phyloP scores from a whole-genome alignment of 1,140 invertebrate species.

The Penaeus chinensis region DNA sequence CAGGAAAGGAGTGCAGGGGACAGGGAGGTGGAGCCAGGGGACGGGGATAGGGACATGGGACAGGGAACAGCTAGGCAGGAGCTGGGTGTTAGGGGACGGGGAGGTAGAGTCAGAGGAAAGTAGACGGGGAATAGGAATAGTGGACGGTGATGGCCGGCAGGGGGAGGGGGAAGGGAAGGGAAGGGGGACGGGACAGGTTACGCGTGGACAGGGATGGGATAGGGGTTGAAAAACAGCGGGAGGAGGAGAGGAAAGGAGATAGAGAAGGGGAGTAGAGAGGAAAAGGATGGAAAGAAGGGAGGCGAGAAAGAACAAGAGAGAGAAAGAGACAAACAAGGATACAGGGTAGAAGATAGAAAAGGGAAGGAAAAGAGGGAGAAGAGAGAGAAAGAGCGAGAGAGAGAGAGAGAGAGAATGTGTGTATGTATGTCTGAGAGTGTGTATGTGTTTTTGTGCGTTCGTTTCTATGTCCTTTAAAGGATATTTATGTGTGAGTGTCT shows the following conservation, averaged over 20 bases:
- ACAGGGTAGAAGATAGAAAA: not conserved
- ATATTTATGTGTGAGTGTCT: too few species aligned
- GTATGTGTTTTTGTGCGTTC: too few species aligned
- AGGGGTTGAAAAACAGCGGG: not conserved
- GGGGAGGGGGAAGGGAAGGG: not conserved
- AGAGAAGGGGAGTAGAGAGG: not conserved
- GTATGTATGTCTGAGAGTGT: too few species aligned
- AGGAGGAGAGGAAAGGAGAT: slow-evolving; percentile 20
- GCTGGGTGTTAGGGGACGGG: too few species aligned
- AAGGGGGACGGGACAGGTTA: not conserved
- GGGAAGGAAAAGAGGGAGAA: slow-evolving; percentile 16
- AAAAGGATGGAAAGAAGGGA: not conserved
- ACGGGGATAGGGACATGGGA: too few species aligned
- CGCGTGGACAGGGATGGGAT: not conserved
- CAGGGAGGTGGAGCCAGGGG: not conserved
- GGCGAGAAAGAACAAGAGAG: not conserved
- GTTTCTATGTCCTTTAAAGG: too few species aligned
- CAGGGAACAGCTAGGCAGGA: too few species aligned
- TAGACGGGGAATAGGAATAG: too few species aligned
- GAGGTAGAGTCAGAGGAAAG: too few species aligned
- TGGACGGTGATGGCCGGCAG: too few species aligned
- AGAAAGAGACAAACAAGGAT: not conserved
- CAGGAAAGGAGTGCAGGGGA: not conserved
- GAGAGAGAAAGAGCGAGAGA: slow-evolving; percentile 41
- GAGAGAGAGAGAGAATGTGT: not conserved